These are phyloP conservation scores for Sarcophaga caerulescens DNA, from an alignment of 2,888 invertebrate genomes.

Conservation along the genomic window DNA sequence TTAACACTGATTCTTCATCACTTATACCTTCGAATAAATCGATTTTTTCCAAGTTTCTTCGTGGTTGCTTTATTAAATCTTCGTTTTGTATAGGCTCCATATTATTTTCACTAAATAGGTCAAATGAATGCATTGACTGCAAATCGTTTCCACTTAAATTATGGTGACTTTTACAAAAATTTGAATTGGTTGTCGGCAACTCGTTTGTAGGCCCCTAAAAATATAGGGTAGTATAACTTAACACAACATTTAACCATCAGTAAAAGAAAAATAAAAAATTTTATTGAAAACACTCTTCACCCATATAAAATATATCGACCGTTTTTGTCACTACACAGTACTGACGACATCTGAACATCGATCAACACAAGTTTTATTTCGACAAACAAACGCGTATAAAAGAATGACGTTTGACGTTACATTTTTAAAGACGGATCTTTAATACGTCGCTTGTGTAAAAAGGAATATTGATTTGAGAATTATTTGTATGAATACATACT, in stretches of 20 bases:
- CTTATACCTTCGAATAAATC: slow-evolving; percentile 71
- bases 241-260: not conserved
- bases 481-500: too few relatives aligned
- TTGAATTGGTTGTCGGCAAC: not conserved
- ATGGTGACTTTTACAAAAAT: not conserved
- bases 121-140: slow-evolving; percentile 70
- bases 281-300: too few relatives aligned
- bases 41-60: slow-evolving; percentile 71
- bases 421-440: too few relatives aligned
- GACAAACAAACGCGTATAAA: too few relatives aligned
- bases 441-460: too few relatives aligned
- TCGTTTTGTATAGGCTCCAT: slow-evolving; percentile 75
- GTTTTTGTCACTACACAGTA: too few relatives aligned
- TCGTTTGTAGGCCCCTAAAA: not conserved
- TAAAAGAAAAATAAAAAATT: too few relatives aligned
- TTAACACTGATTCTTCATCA: slow-evolving; percentile 68
- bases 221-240: not conserved
- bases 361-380: too few relatives aligned
- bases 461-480: too few relatives aligned
- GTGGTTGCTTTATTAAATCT: slow-evolving; percentile 70
- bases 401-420: too few relatives aligned
- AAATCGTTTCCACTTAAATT: slow-evolving; percentile 26
- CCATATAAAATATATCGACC: too few relatives aligned
- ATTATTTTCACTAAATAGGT: slow-evolving; percentile 73
- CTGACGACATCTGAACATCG: too few relatives aligned